phyloP scores from a whole-genome alignment of 2,113 vertebrate species.

The Muscicapa adusta region DNA sequence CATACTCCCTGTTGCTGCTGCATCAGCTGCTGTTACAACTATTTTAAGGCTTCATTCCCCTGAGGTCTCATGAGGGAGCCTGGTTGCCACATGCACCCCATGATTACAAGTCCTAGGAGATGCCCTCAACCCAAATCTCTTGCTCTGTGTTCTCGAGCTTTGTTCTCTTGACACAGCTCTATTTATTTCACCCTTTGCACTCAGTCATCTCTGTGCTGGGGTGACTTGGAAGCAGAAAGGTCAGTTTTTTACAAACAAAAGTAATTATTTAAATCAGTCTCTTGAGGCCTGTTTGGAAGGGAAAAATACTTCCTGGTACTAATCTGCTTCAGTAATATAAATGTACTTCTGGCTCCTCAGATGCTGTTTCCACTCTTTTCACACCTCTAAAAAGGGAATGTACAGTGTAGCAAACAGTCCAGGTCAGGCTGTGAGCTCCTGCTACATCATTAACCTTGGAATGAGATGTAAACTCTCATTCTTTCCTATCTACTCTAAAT shows the following conservation, averaged over 20 bases:
- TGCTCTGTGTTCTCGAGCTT: neutral
- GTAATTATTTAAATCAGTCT: slow-evolving; percentile 23
- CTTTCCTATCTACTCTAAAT: neutral
- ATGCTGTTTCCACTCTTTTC: neutral
- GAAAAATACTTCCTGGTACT: neutral
- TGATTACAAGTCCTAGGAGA: neutral
- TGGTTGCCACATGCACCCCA: slow-evolving; percentile 9
- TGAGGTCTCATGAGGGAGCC: neutral
- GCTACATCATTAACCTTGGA: neutral
- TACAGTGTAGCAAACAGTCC: neutral
- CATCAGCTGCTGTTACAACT: neutral
- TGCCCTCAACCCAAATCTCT: neutral
- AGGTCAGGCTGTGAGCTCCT: neutral
- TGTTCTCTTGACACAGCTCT: neutral
- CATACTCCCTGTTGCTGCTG: neutral
- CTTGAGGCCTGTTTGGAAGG: neutral
- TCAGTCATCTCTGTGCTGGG: neutral
- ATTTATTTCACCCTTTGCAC: neutral
- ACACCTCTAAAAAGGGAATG: neutral
- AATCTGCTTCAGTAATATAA: neutral
- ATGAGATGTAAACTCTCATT: neutral
- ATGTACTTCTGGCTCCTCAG: neutral
- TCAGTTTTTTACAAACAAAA: neutral
- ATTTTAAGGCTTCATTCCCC: neutral
- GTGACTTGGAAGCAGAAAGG: neutral